A percentile compares a stretch with the other conserved stretches of the same genome.
Evolutionary conservation across 2,113 vertebrate species (phyloP).

Genomic region (Leucoraja erinaceus): DNA sequence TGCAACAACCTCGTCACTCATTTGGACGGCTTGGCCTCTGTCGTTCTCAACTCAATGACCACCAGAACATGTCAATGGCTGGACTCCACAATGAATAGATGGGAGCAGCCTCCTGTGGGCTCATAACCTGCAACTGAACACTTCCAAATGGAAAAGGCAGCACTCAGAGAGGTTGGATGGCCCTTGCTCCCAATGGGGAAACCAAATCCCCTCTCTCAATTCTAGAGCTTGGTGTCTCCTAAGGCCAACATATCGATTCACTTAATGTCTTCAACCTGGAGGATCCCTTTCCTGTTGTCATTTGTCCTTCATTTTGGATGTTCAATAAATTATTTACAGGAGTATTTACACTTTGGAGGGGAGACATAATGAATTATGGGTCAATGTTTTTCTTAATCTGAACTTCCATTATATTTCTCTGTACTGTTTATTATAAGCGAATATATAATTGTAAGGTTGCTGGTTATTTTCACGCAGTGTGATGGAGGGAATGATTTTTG

Average conservation of each 20-base stretch:
- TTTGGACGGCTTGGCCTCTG: neutral
- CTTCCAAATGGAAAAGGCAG: neutral
- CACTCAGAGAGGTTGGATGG: neutral
- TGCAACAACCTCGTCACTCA: neutral
- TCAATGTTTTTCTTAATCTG: neutral
- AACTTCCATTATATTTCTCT: neutral
- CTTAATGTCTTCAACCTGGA: conserved; percentile 9
- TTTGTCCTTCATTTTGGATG: neutral
- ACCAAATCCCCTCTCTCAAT: neutral
- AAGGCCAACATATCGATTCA: neutral
- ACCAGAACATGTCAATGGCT: neutral
- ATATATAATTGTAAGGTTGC: neutral
- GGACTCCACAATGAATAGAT: neutral
- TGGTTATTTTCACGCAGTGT: neutral
- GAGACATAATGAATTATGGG: neutral
- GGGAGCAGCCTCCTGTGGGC: neutral
- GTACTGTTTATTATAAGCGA: too few species aligned
- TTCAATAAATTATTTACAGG: neutral
- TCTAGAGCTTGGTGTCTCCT: neutral
- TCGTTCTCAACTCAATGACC: neutral
- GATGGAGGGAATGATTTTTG: neutral
- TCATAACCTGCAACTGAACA: neutral
- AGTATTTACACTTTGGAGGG: neutral
- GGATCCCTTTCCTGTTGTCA: neutral
- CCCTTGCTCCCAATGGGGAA: neutral